phyloP scores from a whole-genome alignment of 2,113 vertebrate species.

The Daphoenositta chrysoptera region DNA sequence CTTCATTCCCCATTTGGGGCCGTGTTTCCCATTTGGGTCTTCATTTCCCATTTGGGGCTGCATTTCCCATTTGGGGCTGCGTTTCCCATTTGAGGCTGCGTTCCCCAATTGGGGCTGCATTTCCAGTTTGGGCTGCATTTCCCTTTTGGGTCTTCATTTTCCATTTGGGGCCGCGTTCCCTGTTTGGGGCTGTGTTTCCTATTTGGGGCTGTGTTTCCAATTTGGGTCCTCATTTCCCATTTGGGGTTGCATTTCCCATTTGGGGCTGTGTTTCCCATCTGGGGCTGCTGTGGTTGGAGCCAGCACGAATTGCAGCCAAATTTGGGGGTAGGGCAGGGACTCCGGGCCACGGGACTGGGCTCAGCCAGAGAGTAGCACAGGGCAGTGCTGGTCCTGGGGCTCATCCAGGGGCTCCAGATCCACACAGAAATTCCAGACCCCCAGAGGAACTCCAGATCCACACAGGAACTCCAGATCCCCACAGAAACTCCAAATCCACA shows the following conservation, averaged over 20 bases:
- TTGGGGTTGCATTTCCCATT: too few relatives aligned
- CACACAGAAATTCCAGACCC: neutral
- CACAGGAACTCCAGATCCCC: neutral
- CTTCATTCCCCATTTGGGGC: neutral
- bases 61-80: neutral
- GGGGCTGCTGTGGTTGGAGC: neutral
- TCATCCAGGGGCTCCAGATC: neutral
- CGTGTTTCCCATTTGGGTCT: neutral
- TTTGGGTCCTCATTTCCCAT: too few relatives aligned
- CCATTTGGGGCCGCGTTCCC: neutral
- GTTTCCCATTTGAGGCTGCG: neutral
- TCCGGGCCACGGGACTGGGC: neutral
- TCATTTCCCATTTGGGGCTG: neutral
- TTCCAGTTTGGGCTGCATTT: neutral
- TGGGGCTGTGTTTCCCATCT: too few relatives aligned
- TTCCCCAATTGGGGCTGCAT: neutral
- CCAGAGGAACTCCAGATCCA: neutral
- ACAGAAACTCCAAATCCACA: too few relatives aligned
- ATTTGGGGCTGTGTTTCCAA: neutral
- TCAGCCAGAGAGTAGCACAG: neutral
- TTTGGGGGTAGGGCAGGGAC: neutral
- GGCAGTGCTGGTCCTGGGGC: rapidly evolving
- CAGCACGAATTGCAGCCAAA: neutral
- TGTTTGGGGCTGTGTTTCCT: neutral
- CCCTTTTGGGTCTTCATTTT: neutral